Percentiles rank a stretch among this genome's conserved stretches.
These are phyloP conservation scores for Pristionchus exspectatus DNA, from an alignment of 2,888 invertebrate genomes.

Conservation along the genomic window DNA sequence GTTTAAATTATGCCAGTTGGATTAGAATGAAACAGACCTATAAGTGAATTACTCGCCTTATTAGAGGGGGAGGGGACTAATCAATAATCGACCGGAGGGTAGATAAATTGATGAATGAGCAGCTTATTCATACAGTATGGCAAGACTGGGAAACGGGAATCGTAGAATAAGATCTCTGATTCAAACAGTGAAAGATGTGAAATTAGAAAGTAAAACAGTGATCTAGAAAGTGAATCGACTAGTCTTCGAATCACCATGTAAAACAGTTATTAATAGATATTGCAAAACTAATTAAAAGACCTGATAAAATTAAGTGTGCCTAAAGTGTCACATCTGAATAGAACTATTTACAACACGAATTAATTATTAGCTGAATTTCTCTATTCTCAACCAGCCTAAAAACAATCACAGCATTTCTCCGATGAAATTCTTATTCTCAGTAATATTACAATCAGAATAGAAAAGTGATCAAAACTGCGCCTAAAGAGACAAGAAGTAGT, in stretches of 20 bases:
- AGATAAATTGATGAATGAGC: constrained; percentile 21
- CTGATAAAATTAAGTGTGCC: constrained; percentile 2
- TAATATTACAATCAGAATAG: constrained; percentile 8
- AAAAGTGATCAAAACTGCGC: background rate
- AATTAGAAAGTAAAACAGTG: constrained; percentile 10
- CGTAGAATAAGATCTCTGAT: background rate
- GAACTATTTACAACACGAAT: constrained; percentile 23
- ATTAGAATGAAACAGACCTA: constrained; percentile 31
- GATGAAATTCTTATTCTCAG: background rate
- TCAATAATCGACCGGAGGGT: constrained; percentile 43
- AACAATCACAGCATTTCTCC: background rate
- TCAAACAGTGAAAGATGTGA: background rate
- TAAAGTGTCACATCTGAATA: constrained; percentile 2
- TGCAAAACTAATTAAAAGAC: constrained; percentile 20
- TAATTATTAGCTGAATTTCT: background rate
- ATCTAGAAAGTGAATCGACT: constrained; percentile 25
- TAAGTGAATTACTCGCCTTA: background rate
- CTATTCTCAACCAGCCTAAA: background rate
- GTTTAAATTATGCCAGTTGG: constrained; percentile 3
- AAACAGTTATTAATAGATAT: constrained; percentile 39
- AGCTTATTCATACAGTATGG: constrained; percentile 16
- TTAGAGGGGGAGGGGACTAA: constrained; percentile 1
- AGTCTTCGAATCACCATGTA: constrained; percentile 6
- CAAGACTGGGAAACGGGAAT: constrained; percentile 3
- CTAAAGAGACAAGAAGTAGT: background rate